A percentile compares a stretch with the other conserved stretches of the same genome.
phyloP scores from a whole-genome alignment of 1,140 invertebrate species.

The Tribolium castaneum region DNA sequence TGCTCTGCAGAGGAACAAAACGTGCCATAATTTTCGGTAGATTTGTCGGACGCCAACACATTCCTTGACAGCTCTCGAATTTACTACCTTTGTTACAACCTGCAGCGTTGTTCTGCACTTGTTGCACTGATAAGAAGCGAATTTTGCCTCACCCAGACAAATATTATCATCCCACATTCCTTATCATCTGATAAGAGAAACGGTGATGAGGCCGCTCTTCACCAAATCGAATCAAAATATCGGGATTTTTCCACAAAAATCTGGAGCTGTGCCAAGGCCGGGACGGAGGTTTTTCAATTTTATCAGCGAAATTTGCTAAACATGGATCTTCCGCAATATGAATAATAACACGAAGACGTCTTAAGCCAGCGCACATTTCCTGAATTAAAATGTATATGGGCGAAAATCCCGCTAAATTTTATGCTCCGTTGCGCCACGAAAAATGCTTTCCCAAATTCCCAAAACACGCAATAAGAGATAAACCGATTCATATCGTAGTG shows the following conservation, averaged over 20 bases:
- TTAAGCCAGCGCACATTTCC: conserved; percentile 2
- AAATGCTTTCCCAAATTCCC: neutral
- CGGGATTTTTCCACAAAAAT: conserved; percentile 23
- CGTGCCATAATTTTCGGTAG: neutral
- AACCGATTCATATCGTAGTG: neutral
- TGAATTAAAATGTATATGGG: neutral
- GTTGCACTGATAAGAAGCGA: conserved; percentile 21
- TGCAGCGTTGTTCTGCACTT: conserved; percentile 23
- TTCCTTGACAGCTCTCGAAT: conserved; percentile 19
- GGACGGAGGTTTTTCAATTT: conserved; percentile 12
- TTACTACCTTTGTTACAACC: conserved; percentile 23
- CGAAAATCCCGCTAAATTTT: conserved; percentile 12
- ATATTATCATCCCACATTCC: neutral
- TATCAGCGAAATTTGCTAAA: conserved; percentile 8
- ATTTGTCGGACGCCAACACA: conserved; percentile 4
- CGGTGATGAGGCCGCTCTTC: neutral
- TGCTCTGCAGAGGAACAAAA: neutral
- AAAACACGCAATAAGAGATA: neutral
- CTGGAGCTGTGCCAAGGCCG: neutral
- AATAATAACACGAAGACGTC: conserved; percentile 12
- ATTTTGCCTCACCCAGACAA: neutral
- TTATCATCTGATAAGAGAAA: conserved; percentile 1
- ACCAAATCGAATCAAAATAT: neutral
- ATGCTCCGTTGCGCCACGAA: neutral
- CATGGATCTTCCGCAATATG: conserved; percentile 4